Base-by-base conservation (phyloP, 2,888 invertebrate genomes). In the Agonopterix arenella region DNA sequence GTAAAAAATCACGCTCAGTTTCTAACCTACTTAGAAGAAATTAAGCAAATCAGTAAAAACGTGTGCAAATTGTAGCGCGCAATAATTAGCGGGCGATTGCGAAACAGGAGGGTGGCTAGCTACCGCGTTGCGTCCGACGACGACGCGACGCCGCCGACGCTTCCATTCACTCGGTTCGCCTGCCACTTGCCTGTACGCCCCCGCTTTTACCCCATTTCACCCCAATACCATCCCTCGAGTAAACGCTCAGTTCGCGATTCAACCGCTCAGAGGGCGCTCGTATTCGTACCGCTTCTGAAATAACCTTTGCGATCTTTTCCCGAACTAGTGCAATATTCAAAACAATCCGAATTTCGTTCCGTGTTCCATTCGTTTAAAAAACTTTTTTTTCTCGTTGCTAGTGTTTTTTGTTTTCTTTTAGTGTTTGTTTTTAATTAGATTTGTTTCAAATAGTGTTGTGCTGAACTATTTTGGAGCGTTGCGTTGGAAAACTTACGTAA, bases 401-500 rank as follows among this genome's bases (percentile, higher is more conserved):
- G 60, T 65, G 60, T 58, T 66, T 61, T 60, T 60, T 60, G 58
- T 56, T 62, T 73, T 75, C 68, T 61, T 70, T 55, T 66, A 73
- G 73, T 72, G 57, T 11, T 11, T 71, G 28, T 28, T 28, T 61
- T 62, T 59, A 52, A 55, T 59, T 61, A 61, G 58, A 63, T 67
- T 64, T 56, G 62, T 61, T 58, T 56, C 61, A 73, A 75, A n/a
- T n/a, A 68, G 61, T 70, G 55, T 66, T 73, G 73, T 72, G 57
- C 1, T 13, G 43, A 40, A 11, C 48, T 55, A 58, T 53, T 63
- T 71, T 66, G 61, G 59, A 40, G 40, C 52, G 56, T 60, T 46
- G 52, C 63, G 58, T 59, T 61, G 57, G 72, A 62, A 57, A 82
- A 84, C 82, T 88, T 88, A 88, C 86, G 88, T 88, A 88, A 88